Conservation (phyloP, 2,888 invertebrate genomes). For the Allacma fusca region DNA sequence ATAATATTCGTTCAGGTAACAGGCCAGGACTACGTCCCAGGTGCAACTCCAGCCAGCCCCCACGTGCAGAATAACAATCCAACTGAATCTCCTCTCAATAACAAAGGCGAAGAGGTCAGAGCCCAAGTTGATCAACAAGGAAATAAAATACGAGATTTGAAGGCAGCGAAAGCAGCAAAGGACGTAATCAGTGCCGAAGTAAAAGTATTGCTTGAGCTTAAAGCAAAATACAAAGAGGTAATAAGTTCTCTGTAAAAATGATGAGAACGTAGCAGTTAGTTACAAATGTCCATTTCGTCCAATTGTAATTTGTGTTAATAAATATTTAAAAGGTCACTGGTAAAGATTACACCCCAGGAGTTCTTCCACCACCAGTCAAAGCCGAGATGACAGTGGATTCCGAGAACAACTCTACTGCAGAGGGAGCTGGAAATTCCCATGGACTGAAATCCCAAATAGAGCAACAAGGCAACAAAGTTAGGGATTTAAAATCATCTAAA, state of each 20-base stretch:
- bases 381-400: neutral
- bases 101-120: constrained; percentile 5
- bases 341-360: constrained; percentile 48
- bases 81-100: neutral
- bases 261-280: too few relatives aligned
- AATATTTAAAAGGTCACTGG: constrained; percentile 44
- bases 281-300: too few relatives aligned
- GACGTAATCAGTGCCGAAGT: constrained; percentile 73
- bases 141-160: constrained; percentile 76
- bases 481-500: constrained; percentile 71
- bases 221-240: constrained; percentile 21
- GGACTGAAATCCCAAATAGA: constrained; percentile 50
- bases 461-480: constrained; percentile 72
- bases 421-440: constrained; percentile 29
- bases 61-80: constrained; percentile 16
- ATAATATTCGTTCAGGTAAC: neutral
- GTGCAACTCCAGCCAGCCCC: constrained; percentile 21
- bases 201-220: constrained; percentile 67
- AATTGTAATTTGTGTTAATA: too few relatives aligned
- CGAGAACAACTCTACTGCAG: neutral
- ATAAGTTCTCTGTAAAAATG: too few relatives aligned
- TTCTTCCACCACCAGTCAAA: constrained; percentile 18
- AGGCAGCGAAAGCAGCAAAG: constrained; percentile 67
- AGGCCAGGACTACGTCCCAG: constrained; percentile 44
- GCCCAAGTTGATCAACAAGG: constrained; percentile 65